Evolutionary conservation across 1,140 invertebrate genomes (phyloP), one percentile per base, ranked within the genome.

Genomic region (Wiebesia pumilae): DNA sequence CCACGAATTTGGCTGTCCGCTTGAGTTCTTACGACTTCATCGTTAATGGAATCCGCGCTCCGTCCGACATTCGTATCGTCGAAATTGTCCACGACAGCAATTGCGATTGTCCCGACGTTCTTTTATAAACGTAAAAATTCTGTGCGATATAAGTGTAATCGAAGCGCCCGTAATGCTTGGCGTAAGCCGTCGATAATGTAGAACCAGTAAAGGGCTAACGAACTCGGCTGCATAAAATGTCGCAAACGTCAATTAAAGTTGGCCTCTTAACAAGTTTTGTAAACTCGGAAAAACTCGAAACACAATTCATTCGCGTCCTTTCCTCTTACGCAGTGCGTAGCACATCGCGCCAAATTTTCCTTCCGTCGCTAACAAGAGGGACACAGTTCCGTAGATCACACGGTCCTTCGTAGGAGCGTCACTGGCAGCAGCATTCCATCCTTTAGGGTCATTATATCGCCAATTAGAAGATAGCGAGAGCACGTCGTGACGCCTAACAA

Each of bases 381-480:
- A 51, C 27, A 9, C 9, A 33, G n/a, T 6, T 14, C 27, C 3
- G 24, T 67, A 3, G 65, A 30, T 7, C 35, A 19, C 4, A 54
- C 51, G 69, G 43, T 78, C 51, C 47, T 79, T 35, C 77, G 6
- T 58, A 33, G 30, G 30, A 79, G 33, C n/a, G 2, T 6, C 84
- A 88, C 87, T 87, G 90, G 90, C 90, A 89, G 91, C 87, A 88
- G 91, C 92, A 92, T 92, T 93, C 91, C 90, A 94, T 94, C 92
- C 93, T 93, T 93, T 91, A 93, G 91, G 92, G 94, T 94, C 93
- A 94, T 94, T 94, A 94, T 94, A 94, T 94, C 93, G 92, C 93
- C 93, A 94, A 94, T 94, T 94, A 94, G 93, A 93, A 93, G 93
- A 93, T 92, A 91, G 92, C 90, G 90, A 93, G 90, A 93, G 93